These are phyloP conservation scores for Drosophila acutilabella DNA, from an alignment of 2,888 invertebrate species.

Conservation along the genomic window DNA sequence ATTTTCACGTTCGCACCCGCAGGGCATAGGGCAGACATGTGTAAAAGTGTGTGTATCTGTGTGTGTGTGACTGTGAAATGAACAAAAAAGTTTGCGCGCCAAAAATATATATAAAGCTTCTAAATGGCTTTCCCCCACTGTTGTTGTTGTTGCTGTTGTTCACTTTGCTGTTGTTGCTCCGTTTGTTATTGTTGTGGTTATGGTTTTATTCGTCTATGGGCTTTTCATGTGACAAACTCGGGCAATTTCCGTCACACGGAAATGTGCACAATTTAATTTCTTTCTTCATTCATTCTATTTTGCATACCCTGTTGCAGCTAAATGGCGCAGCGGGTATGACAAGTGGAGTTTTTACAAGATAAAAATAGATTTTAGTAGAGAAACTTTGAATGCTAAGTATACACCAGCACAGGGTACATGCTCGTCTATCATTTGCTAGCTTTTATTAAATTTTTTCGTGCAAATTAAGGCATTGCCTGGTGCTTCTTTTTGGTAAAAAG, in stretches of 20 bases:
- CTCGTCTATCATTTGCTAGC: not conserved
- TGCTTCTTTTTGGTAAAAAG: slow-evolving; percentile 46
- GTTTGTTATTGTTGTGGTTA: slow-evolving; percentile 22
- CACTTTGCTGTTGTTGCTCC: slow-evolving; percentile 10
- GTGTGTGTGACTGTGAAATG: not conserved
- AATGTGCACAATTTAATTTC: slow-evolving; percentile 77
- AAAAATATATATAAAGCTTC: slow-evolving; percentile 28
- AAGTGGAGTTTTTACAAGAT: not conserved
- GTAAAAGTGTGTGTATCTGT: not conserved
- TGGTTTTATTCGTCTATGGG: slow-evolving; percentile 50
- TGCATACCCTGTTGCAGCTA: not conserved
- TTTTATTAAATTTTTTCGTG: not conserved
- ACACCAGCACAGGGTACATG: not conserved
- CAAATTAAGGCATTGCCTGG: slow-evolving; percentile 48
- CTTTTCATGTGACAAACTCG: slow-evolving; percentile 66
- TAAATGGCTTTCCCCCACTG: slow-evolving; percentile 36
- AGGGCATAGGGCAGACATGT: not conserved
- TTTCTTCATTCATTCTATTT: slow-evolving; percentile 35
- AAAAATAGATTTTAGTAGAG: not conserved
- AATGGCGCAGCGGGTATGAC: not conserved
- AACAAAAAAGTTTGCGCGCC: slow-evolving; percentile 11
- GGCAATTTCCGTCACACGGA: slow-evolving; percentile 76
- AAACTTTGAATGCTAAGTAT: not conserved
- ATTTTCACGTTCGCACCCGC: slow-evolving; percentile 39
- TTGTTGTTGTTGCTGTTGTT: slow-evolving; percentile 16